Percentiles rank a stretch among this genome's conserved stretches.
phyloP scores from a whole-genome alignment of 2,113 vertebrate genomes.

The Maccullochella peelii region DNA sequence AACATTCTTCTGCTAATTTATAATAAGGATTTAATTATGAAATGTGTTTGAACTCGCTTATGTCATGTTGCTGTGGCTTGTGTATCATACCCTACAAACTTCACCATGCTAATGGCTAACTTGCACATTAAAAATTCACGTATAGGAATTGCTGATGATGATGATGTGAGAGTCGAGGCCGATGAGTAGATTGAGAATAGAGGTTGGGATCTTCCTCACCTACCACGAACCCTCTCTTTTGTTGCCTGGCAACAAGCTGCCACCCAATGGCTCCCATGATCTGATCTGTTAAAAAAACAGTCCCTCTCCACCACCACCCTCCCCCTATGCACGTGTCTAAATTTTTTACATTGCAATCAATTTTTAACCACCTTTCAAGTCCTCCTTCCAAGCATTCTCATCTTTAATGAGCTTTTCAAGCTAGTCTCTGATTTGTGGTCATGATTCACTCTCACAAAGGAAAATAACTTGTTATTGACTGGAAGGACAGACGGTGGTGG shows the following conservation, averaged over 20 bases:
- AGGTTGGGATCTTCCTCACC: slow-evolving; percentile 55
- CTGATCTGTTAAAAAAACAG: slow-evolving; percentile 39
- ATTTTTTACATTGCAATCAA: slow-evolving; percentile 28
- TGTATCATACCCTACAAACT: background rate
- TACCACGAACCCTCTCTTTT: slow-evolving; percentile 69
- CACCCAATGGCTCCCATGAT: slow-evolving; percentile 58
- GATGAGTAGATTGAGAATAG: slow-evolving; percentile 1
- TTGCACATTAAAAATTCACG: background rate
- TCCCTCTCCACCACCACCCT: background rate
- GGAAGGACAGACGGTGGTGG: background rate
- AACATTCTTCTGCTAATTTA: slow-evolving; percentile 21
- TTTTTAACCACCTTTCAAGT: slow-evolving; percentile 33
- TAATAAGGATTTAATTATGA: slow-evolving; percentile 21
- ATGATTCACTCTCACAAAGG: slow-evolving; percentile 38
- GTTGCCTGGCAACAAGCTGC: slow-evolving; percentile 87
- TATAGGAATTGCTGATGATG: background rate
- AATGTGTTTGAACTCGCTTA: background rate
- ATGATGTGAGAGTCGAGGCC: background rate
- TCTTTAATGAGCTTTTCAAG: slow-evolving; percentile 34
- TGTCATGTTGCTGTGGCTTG: background rate
- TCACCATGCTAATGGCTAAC: background rate
- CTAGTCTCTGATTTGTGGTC: slow-evolving; percentile 31
- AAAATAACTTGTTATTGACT: slow-evolving; percentile 47
- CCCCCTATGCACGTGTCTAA: background rate
- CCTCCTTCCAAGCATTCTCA: slow-evolving; percentile 25